A percentile compares a stretch with the other conserved stretches of the same genome.
Evolutionary conservation across 2,797 vertebrate species (phyloP).

Genomic region (Phoeniculus purpureus): DNA sequence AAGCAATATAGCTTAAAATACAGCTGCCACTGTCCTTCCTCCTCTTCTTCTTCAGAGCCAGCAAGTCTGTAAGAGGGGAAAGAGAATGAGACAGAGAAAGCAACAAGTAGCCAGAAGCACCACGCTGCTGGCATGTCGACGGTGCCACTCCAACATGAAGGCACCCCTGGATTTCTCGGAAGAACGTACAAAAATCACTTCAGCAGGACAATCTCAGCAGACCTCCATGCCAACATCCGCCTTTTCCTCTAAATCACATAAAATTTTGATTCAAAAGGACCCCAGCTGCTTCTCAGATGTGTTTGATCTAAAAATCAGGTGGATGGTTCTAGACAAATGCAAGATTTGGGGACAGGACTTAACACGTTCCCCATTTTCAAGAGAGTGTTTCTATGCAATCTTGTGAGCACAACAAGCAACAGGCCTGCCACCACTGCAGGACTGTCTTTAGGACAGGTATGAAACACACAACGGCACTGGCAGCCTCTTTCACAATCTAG

Average conservation of each 20-base stretch:
- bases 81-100: neutral
- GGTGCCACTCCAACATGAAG: neutral
- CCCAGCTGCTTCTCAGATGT: neutral
- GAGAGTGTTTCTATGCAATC: neutral
- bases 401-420: neutral
- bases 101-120: neutral
- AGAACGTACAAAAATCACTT: neutral
- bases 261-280: neutral
- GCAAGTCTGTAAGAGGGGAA: conserved; percentile 77
- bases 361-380: neutral
- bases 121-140: neutral
- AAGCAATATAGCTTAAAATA: conserved; percentile 97
- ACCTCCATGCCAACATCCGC: neutral
- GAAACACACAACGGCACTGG: neutral
- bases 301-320: neutral
- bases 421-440: neutral
- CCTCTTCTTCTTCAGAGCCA: conserved; percentile 84
- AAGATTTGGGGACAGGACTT: neutral
- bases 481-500: neutral
- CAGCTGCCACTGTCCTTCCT: conserved; percentile 87
- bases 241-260: neutral
- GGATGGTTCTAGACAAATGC: neutral
- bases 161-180: neutral
- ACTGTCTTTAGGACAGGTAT: neutral
- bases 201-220: neutral